Evolutionary conservation across 2,888 invertebrate species (phyloP).

Genomic region (Diogma glabrata): DNA sequence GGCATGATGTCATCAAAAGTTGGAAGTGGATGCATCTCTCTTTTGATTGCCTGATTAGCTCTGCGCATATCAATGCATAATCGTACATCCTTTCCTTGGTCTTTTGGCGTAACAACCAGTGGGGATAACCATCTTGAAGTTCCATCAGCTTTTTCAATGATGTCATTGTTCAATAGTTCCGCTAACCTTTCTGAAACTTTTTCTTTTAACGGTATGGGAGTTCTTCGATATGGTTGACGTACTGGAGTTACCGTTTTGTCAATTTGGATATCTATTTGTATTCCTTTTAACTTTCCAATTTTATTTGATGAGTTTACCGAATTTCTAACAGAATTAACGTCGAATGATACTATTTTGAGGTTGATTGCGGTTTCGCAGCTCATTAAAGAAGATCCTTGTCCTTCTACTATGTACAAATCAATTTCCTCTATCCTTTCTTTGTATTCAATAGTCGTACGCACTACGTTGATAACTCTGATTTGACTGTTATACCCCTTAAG

Average conservation of each 20-base stretch:
- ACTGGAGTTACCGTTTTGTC: constrained; percentile 20
- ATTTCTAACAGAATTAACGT: background rate
- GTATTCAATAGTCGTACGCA: background rate
- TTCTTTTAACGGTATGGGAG: background rate
- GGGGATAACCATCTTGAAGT: constrained; percentile 3
- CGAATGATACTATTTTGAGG: background rate
- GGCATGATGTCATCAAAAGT: constrained; percentile 17
- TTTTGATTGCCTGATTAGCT: constrained; percentile 9
- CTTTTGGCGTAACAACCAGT: background rate
- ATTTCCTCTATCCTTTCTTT: background rate
- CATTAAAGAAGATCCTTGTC: constrained; percentile 1
- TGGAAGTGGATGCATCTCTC: constrained; percentile 19
- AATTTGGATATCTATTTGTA: constrained; percentile 21
- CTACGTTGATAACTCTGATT: background rate
- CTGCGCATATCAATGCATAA: constrained; percentile 1
- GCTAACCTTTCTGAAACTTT: background rate
- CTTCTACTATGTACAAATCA: constrained; percentile 1
- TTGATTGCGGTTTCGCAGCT: background rate
- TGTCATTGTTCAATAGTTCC: background rate
- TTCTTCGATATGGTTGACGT: background rate
- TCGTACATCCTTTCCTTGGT: constrained; percentile 4
- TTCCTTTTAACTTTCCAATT: constrained; percentile 21
- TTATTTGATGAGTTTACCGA: constrained; percentile 16
- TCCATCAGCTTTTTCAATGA: background rate
- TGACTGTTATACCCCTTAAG: background rate